Base-by-base conservation (phyloP, 2,797 vertebrate species). In the Schizopygopsis malacanthus region DNA sequence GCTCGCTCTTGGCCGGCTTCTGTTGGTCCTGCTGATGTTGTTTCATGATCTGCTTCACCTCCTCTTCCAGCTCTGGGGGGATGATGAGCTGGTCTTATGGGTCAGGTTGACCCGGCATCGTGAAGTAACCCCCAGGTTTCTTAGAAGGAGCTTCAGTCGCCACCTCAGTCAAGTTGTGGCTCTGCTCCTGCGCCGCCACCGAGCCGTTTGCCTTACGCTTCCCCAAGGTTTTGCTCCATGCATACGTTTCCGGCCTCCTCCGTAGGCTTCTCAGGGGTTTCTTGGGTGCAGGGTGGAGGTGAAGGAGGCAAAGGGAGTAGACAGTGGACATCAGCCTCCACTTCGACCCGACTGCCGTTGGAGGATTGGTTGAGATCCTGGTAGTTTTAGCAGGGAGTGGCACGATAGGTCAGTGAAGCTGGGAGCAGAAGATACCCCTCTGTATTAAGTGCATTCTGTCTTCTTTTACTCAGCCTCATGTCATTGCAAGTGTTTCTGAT, bases 31-130 rank as follows among this genome's bases (percentile, higher is more conserved):
- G 97, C 92, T 98, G 97, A 93, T 99, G 98, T 89, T 99, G 97
- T 85, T 98, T 99, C 97, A 99, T 99, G 80, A 99, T 97, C 91
- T 99, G 98, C 90, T 97, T 99, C 73, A 99, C 98, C 87, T 99
- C 98, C 90, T 99, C 98, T 89, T 99, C 98, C 61, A 99, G 96
- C 92, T 99, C 98, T 0, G 98, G 98, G 0, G 98, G 98, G 86
- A 99, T 97, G 92, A 99, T 99, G 88, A 99, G 98, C 95, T 99
- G 98, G 88, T 99, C 98, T 0, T 99, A 98, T 0, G 98, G 98
- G 90, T 99, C 98, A 0, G 97, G 98, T 87, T 99, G 97, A 0
- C 98, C 97, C 0, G 98, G 98, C n/a, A 98, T 98, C 1, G 97
- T 97, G 67, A 99, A 99, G 92, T 99, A 99, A 10, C 98, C 98